Evolutionary conservation across 2,888 invertebrate genomes (phyloP), one percentile per base, ranked within the genome.

Genomic region (Syrista parreyssii): DNA sequence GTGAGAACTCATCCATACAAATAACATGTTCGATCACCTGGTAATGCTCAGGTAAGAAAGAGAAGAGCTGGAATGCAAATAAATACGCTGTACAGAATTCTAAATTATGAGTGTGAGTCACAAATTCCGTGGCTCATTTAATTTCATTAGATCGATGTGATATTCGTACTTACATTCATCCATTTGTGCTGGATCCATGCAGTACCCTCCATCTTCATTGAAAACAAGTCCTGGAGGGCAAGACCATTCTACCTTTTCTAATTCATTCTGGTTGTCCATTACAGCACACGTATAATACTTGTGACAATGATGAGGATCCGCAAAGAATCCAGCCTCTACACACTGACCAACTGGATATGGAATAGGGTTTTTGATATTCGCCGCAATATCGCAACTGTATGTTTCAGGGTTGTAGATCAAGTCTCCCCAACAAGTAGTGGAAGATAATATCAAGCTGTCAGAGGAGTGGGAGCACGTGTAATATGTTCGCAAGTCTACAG

Each of bases 401-500:
- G 76, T 74, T 82, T 82, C 40, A 78, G 71, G 11, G 68, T 68
- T 68, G n/a, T 33, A 71, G 1, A 6, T 3, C 40, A 15, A 12
- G 0, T 32, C 36, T 23, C n/a, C 36, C 31, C 30, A 35, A 34
- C 78, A 78, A 6, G 1, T 68, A 32, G 6, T 12, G 1, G 68
- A 32, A 12, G 68, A 36, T 75, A 78, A 32, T 4, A 68, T 11
- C 68, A 73, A 76, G 4, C 68, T 33, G 31, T 68, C 76, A 15
- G 68, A 72, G 12, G 30, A 15, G 4, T 68, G 68, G 12, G 77
- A 74, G 33, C 88, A 89, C 9, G 85, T 79, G 77, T 86, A 86
- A 76, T 87, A 89, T 78, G 81, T 80, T 1, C 79, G 73, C 35
- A 83, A 83, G 74, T 86, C 79, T n/a, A 82, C 81, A 30, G 82